phyloP scores from a whole-genome alignment of 2,888 invertebrate species.

The Marasmarcha lunaedactyla region DNA sequence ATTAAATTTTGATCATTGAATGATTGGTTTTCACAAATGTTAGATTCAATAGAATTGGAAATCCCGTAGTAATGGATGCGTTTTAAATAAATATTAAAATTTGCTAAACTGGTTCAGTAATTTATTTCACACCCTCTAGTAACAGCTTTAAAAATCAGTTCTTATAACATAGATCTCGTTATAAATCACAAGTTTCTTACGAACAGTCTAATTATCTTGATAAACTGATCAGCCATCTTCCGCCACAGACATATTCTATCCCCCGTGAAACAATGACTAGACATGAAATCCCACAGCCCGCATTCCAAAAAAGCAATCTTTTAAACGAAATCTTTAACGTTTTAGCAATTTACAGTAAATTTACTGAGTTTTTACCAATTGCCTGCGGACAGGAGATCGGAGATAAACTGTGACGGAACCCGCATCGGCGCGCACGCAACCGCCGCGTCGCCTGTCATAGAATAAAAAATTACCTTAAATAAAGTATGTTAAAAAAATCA shows the following conservation, averaged over 20 bases:
- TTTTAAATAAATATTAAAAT: too few species aligned
- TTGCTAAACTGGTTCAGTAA: too few species aligned
- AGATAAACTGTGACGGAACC: constrained; percentile 46
- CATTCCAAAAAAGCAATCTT: constrained; percentile 58
- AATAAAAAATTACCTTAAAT: constrained; percentile 12
- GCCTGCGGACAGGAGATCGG: constrained; percentile 43
- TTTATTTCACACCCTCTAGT: too few species aligned
- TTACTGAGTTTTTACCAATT: constrained; percentile 62
- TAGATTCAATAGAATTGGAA: too few species aligned
- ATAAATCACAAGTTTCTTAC: too few species aligned
- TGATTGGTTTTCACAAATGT: too few species aligned
- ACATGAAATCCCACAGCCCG: constrained; percentile 49
- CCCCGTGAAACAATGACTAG: constrained; percentile 22
- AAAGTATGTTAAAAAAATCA: too few species aligned
- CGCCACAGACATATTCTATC: too few species aligned
- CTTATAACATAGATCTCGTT: too few species aligned
- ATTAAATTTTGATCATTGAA: constrained; percentile 29
- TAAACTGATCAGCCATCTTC: constrained; percentile 28
- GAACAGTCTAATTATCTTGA: too few species aligned
- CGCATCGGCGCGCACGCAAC: constrained; percentile 65
- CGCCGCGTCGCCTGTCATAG: constrained; percentile 20
- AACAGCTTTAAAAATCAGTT: too few species aligned
- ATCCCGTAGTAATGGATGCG: too few species aligned
- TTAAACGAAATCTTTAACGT: constrained; percentile 39
- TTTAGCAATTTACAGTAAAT: constrained; percentile 60